Evolutionary conservation across 1,140 invertebrate species (phyloP).

Genomic region (Episyrphus balteatus): DNA sequence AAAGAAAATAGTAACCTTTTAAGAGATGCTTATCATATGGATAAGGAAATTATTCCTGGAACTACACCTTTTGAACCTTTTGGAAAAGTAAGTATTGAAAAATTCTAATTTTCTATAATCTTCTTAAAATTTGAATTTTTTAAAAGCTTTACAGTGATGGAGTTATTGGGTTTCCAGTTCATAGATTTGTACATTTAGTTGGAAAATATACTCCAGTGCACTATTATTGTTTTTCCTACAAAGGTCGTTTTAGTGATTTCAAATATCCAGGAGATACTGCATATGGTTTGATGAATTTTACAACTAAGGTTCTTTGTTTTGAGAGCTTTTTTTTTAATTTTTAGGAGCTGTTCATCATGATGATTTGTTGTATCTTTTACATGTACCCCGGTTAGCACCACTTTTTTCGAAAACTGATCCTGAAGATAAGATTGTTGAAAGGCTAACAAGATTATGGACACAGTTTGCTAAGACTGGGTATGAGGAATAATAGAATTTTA

Average conservation of each 20-base stretch:
- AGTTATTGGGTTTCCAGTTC: constrained; percentile 38
- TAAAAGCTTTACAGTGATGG: constrained; percentile 39
- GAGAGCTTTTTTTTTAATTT: not conserved
- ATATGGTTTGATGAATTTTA: too few relatives aligned
- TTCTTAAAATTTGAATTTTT: too few relatives aligned
- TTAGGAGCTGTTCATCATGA: constrained; percentile 48
- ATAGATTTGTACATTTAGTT: constrained; percentile 40
- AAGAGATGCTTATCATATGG: not conserved
- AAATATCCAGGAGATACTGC: constrained; percentile 34
- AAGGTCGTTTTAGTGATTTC: constrained; percentile 43
- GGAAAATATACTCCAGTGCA: constrained; percentile 38
- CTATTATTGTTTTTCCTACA: constrained; percentile 43
- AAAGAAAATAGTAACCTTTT: constrained; percentile 30
- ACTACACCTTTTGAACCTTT: constrained; percentile 36
- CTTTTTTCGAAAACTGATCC: constrained; percentile 36
- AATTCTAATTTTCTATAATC: constrained; percentile 6
- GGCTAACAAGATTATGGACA: constrained; percentile 39
- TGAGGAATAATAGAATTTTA: not conserved
- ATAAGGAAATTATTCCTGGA: constrained; percentile 5
- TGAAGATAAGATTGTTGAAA: constrained; percentile 38
- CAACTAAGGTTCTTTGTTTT: too few relatives aligned
- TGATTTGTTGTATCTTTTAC: constrained; percentile 51
- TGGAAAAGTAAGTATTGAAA: constrained; percentile 33
- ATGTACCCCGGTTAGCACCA: constrained; percentile 32
- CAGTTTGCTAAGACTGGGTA: constrained; percentile 42